A percentile compares a stretch with the other conserved stretches of the same genome.
These are phyloP conservation scores for Dicyrtomina minuta DNA, from an alignment of 2,888 invertebrate genomes.

Conservation along the genomic window DNA sequence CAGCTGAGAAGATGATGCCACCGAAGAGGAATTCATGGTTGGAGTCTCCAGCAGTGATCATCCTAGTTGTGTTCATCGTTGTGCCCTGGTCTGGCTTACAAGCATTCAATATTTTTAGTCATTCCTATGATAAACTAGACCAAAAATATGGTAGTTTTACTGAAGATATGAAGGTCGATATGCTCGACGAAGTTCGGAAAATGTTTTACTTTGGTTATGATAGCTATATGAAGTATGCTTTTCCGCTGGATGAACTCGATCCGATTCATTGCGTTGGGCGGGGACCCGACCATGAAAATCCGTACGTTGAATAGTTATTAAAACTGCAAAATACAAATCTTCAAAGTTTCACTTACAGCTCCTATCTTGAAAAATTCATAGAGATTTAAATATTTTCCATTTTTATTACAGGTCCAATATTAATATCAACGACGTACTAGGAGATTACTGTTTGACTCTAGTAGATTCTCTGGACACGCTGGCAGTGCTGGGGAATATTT, in stretches of 20 bases:
- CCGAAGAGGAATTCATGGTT: too few species aligned
- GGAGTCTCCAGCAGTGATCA: too few species aligned
- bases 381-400: neutral
- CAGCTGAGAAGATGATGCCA: neutral
- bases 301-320: too few species aligned
- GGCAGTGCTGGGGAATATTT: constrained; percentile 63
- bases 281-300: constrained; percentile 65
- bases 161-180: constrained; percentile 56
- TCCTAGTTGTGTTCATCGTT: constrained; percentile 38
- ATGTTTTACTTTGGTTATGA: constrained; percentile 66
- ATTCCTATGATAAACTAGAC: constrained; percentile 55
- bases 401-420: constrained; percentile 61
- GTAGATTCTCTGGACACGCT: constrained; percentile 65
- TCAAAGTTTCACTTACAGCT: too few species aligned
- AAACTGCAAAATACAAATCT: too few species aligned
- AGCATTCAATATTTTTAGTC: constrained; percentile 55
- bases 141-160: constrained; percentile 57
- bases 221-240: constrained; percentile 66
- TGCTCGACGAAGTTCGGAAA: constrained; percentile 58
- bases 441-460: constrained; percentile 65
- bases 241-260: constrained; percentile 64
- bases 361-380: neutral
- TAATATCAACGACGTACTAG: constrained; percentile 68
- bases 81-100: constrained; percentile 40
- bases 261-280: constrained; percentile 64